phyloP scores from a whole-genome alignment of 2,113 vertebrate species.

The Asarcornis scutulata region DNA sequence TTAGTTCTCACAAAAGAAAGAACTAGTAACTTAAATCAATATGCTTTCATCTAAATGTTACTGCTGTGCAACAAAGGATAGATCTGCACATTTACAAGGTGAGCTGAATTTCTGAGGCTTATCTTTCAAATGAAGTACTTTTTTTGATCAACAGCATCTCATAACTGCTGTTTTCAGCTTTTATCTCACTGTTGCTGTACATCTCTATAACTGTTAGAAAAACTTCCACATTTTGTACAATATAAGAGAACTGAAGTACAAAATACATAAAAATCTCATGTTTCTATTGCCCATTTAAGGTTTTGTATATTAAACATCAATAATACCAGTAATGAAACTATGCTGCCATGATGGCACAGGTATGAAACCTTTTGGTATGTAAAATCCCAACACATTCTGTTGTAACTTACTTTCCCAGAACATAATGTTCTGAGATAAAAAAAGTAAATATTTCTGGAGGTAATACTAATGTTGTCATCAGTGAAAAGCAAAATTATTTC shows the following conservation, averaged over 20 bases:
- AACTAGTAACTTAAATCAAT: not conserved
- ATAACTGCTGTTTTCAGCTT: slow-evolving; percentile 35
- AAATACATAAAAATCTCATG: slow-evolving; percentile 15
- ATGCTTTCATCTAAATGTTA: slow-evolving; percentile 16
- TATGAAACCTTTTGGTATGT: not conserved
- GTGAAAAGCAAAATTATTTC: not conserved
- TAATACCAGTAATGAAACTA: not conserved
- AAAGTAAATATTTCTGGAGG: not conserved
- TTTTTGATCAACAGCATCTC: slow-evolving; percentile 52
- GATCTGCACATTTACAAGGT: slow-evolving; percentile 6
- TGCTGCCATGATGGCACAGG: not conserved
- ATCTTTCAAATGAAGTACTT: slow-evolving; percentile 27
- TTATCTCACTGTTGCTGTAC: not conserved
- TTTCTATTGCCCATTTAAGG: not conserved
- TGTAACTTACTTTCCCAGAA: not conserved
- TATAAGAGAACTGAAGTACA: not conserved
- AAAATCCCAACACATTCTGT: not conserved
- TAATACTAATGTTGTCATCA: not conserved
- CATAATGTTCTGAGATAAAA: not conserved
- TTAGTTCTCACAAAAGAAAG: not conserved
- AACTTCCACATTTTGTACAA: not conserved
- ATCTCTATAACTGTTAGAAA: slow-evolving; percentile 15
- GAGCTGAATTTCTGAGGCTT: slow-evolving; percentile 33
- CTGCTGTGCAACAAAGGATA: slow-evolving; percentile 5
- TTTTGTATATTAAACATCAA: slow-evolving; percentile 12